Evolutionary conservation across 2,888 invertebrate species (phyloP), one percentile per base, ranked within the genome.

Genomic region (Julus scanicus): DNA sequence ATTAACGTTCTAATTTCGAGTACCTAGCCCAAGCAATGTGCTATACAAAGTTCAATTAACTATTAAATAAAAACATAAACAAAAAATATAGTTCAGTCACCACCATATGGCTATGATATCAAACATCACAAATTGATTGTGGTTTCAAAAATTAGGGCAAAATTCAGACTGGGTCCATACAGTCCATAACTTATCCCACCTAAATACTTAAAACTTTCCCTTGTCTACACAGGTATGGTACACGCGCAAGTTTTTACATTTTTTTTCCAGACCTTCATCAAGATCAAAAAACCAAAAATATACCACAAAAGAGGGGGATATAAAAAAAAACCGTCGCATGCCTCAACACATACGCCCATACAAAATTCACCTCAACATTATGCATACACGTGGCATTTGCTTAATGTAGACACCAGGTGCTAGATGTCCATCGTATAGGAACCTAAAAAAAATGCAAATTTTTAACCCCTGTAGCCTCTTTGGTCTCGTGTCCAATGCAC

Each of bases 351-450:
- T 29, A 71, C 29, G n/a, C 71, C 71, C 20, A 71, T 71, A 71
- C 29, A 71, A 29, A 29, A 71, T 71, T 71, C n/a, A 71, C 71
- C 71, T 71, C 71, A 71, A 71, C 20, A 8, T 29, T 71, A 71
- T 71, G 71, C 71, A 71, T 29, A 71, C 71, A 71, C 71, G 71
- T 71, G 71, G 71, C 71, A 71, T 71, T 71, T 71, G 71, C 71
- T 71, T 71, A 71, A 71, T 71, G 71, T 29, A 71, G 71, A 71
- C 71, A 71, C 71, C 71, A 71, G 71, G 29, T 71, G 71, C 71
- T 71, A 29, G 8, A 29, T 71, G 71, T 71, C 71, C 71, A 71
- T 6, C 71, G 63, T 8, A n/a, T n/a, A 57, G 13, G 17, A 57
- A 57, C n/a, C n/a, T n/a, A 15, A 29, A 71, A 71, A 71, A 71